phyloP scores from a whole-genome alignment of 2,797 vertebrate genomes.

The Sebastes jordani region DNA sequence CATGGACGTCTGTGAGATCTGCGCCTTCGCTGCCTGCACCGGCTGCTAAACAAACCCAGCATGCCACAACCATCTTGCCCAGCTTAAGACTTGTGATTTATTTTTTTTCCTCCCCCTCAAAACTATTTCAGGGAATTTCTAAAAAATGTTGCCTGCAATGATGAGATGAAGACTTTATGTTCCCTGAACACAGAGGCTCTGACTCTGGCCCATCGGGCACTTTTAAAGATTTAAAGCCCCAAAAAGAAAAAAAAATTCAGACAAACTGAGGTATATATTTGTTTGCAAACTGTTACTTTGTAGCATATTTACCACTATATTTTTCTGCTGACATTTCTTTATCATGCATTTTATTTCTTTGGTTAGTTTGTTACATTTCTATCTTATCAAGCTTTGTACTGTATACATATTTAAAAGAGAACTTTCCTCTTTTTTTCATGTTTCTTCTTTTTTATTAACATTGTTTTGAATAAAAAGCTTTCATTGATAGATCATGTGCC shows the following conservation, averaged over 20 bases:
- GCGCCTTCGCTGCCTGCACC: constrained; percentile 83
- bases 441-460: constrained; percentile 49
- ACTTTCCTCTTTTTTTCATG: not conserved
- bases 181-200: not conserved
- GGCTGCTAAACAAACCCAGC: constrained; percentile 72
- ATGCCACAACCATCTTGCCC: constrained; percentile 1
- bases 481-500: constrained; percentile 3
- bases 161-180: not conserved
- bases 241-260: constrained; percentile 9
- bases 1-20: constrained; percentile 83
- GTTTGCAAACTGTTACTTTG: constrained; percentile 75
- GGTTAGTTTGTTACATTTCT: constrained; percentile 74
- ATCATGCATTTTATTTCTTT: constrained; percentile 46
- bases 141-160: not conserved
- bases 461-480: constrained; percentile 72
- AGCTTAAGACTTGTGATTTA: constrained; percentile 38
- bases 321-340: constrained; percentile 23
- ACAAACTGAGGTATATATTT: constrained; percentile 31
- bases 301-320: constrained; percentile 25
- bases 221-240: not conserved
- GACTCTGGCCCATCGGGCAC: not conserved
- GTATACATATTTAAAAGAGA: constrained; percentile 60
- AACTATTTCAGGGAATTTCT: constrained; percentile 6
- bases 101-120: constrained; percentile 12
- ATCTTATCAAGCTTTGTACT: constrained; percentile 37